Conservation (phyloP, 2,888 invertebrate species). For the Hemistola chrysoprasaria region DNA sequence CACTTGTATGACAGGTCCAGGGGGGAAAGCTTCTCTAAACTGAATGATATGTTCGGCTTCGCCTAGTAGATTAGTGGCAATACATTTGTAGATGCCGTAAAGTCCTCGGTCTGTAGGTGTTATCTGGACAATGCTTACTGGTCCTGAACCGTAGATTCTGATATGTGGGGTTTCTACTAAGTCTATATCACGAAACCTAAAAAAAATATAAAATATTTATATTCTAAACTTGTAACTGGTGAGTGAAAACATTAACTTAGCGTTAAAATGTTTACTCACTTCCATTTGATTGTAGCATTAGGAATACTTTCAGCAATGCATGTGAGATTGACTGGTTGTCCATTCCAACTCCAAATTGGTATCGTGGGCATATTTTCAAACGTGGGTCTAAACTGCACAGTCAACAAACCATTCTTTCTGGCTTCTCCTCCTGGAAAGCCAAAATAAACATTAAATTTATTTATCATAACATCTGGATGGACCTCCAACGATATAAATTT, state of each 20-base stretch:
- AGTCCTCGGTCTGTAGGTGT: conserved; percentile 84
- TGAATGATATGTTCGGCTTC: conserved; percentile 85
- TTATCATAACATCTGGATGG: too few species aligned
- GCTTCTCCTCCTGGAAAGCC: conserved; percentile 85
- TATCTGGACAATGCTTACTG: conserved; percentile 87
- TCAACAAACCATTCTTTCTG: conserved; percentile 90
- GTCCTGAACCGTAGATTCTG: conserved; percentile 85
- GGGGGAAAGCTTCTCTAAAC: conserved; percentile 88
- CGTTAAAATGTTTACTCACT: conserved; percentile 55
- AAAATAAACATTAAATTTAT: conserved; percentile 3
- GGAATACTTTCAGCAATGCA: conserved; percentile 95
- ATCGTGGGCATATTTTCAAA: conserved; percentile 87
- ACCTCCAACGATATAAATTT: too few species aligned
- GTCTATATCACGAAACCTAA: conserved; percentile 76
- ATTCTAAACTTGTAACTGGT: too few species aligned
- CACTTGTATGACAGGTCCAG: conserved; percentile 83
- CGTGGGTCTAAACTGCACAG: conserved; percentile 91
- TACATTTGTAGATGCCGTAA: conserved; percentile 90
- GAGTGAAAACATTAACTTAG: too few species aligned
- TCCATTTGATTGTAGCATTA: conserved; percentile 95
- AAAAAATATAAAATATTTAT: too few species aligned
- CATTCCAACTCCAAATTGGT: conserved; percentile 92
- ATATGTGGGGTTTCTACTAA: conserved; percentile 82
- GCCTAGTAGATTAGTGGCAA: conserved; percentile 90
- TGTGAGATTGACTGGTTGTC: conserved; percentile 90